These are phyloP conservation scores for Slavum lentiscoides DNA, from an alignment of 2,888 invertebrate genomes.

Conservation along the genomic window DNA sequence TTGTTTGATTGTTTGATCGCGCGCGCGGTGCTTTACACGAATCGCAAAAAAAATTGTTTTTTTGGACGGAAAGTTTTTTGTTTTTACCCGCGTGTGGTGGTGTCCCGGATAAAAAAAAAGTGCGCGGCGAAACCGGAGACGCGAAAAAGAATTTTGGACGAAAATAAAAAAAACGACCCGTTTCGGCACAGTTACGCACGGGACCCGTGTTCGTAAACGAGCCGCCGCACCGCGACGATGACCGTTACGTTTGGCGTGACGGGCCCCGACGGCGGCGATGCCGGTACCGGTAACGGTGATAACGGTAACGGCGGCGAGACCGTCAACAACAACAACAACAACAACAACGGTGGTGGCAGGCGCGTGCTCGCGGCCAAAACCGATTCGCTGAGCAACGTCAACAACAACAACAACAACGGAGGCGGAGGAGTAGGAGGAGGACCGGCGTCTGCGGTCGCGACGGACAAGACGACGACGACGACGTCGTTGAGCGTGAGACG, in stretches of 20 bases:
- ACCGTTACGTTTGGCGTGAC: constrained; percentile 40
- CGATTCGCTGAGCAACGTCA: constrained; percentile 1
- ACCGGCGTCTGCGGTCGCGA: not conserved
- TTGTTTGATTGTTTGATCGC: too few species aligned
- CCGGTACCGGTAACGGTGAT: too few species aligned
- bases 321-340: constrained; percentile 28
- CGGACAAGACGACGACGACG: not conserved
- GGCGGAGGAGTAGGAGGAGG: too few species aligned
- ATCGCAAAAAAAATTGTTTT: too few species aligned
- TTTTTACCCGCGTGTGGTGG: too few species aligned
- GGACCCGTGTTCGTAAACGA: not conserved
- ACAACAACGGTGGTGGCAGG: too few species aligned
- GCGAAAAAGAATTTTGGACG: too few species aligned
- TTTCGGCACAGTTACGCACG: not conserved
- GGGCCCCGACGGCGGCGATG: not conserved
- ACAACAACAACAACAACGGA: constrained; percentile 33
- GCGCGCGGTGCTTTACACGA: too few species aligned
- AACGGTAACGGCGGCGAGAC: not conserved
- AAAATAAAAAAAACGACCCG: too few species aligned
- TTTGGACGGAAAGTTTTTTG: too few species aligned
- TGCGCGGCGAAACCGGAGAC: too few species aligned
- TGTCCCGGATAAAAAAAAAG: too few species aligned
- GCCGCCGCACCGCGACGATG: constrained; percentile 1
- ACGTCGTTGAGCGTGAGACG: constrained; percentile 35
- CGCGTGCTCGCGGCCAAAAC: constrained; percentile 5